phyloP scores from a whole-genome alignment of 2,888 invertebrate genomes.

The Gryllus longicercus region DNA sequence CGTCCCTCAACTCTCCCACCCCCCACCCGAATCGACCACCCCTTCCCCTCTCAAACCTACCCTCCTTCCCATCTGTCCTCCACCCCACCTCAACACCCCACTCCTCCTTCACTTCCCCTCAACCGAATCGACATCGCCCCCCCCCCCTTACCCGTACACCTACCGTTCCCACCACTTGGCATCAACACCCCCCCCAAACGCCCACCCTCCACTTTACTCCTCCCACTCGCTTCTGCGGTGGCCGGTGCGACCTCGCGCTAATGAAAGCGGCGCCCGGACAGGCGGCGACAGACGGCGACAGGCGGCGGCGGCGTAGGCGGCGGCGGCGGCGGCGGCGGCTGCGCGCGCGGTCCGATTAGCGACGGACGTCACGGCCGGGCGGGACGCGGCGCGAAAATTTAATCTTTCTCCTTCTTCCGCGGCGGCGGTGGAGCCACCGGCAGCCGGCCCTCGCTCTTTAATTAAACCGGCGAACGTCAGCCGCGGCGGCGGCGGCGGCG shows the following conservation, averaged over 20 bases:
- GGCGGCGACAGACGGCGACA: constrained; percentile 6
- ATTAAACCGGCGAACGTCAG: constrained; percentile 9
- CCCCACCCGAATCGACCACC: too few relatives aligned
- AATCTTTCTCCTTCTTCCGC: constrained; percentile 6
- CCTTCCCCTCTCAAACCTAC: too few relatives aligned
- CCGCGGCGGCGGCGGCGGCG: not conserved
- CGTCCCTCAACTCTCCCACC: too few relatives aligned
- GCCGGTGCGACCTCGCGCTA: not conserved
- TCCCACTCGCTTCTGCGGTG: not conserved
- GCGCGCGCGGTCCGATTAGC: constrained; percentile 2
- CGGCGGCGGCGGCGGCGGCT: not conserved
- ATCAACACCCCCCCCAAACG: too few relatives aligned
- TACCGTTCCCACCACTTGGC: too few relatives aligned
- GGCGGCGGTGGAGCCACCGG: not conserved
- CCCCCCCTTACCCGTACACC: too few relatives aligned
- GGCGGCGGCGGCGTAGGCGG: not conserved
- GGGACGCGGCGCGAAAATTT: constrained; percentile 1
- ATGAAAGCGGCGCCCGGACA: constrained; percentile 17
- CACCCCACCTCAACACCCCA: too few relatives aligned
- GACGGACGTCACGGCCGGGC: not conserved
- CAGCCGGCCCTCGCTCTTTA: not conserved
- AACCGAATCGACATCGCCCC: too few relatives aligned
- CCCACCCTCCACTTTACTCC: not conserved
- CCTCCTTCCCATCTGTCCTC: too few relatives aligned
- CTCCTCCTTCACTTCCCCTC: too few relatives aligned